Evolutionary conservation across 2,113 vertebrate genomes (phyloP).

Genomic region (Platysteira castanea): DNA sequence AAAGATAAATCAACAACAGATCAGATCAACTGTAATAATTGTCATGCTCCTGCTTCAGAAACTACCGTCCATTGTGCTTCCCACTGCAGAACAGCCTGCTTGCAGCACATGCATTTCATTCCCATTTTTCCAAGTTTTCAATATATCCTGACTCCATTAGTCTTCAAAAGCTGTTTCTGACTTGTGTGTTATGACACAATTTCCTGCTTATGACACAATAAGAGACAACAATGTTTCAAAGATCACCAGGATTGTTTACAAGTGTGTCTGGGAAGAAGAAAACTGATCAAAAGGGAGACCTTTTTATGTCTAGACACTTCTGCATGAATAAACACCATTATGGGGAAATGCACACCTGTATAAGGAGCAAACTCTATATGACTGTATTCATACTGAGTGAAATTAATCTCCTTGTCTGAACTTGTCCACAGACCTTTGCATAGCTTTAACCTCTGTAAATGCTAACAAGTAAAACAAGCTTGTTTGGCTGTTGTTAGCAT

Average conservation of each 20-base stretch:
- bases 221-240: not conserved
- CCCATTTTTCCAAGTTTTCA: not conserved
- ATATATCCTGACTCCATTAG: not conserved
- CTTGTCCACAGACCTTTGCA: constrained; percentile 4
- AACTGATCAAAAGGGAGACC: constrained; percentile 13
- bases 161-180: not conserved
- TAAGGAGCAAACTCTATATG: not conserved
- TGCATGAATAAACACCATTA: constrained; percentile 12
- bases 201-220: not conserved
- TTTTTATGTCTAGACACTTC: constrained; percentile 41
- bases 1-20: not conserved
- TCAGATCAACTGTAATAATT: not conserved
- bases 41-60: not conserved
- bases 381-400: not conserved
- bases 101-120: not conserved
- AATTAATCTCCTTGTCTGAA: not conserved
- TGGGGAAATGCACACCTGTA: constrained; percentile 4
- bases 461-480: not conserved
- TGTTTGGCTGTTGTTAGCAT: not conserved
- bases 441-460: not conserved
- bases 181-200: not conserved
- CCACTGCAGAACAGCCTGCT: not conserved
- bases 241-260: not conserved
- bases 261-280: not conserved
- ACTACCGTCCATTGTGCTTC: accelerated